phyloP scores from a whole-genome alignment of 2,888 invertebrate genomes.

The Strigamia maritima region DNA sequence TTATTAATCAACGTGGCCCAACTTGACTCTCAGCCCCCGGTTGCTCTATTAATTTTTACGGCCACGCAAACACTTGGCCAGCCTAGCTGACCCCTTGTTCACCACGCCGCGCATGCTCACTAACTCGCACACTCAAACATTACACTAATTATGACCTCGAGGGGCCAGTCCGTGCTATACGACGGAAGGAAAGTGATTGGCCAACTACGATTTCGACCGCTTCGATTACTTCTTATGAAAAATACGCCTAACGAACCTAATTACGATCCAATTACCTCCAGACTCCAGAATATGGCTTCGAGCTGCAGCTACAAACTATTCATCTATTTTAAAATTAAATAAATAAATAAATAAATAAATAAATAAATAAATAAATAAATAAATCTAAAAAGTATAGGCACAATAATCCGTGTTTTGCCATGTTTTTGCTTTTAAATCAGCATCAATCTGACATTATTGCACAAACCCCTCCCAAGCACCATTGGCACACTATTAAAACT shows the following conservation, averaged over 20 bases:
- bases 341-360: neutral
- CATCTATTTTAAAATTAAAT: too few relatives aligned
- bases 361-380: neutral
- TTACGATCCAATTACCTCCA: neutral
- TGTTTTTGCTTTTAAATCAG: constrained; percentile 28
- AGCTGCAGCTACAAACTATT: neutral
- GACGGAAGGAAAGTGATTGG: neutral
- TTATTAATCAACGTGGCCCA: constrained; percentile 30
- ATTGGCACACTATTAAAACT: constrained; percentile 34
- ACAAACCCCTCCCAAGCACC: constrained; percentile 18
- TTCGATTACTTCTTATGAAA: constrained; percentile 2
- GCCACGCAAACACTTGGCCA: constrained; percentile 17
- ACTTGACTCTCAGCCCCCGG: constrained; percentile 25
- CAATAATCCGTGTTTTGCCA: neutral
- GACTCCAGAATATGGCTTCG: neutral
- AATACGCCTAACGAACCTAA: constrained; percentile 25
- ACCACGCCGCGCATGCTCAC: neutral
- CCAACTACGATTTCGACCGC: neutral
- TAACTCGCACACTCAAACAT: constrained; percentile 21
- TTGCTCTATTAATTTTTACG: constrained; percentile 32
- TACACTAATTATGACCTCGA: constrained; percentile 27
- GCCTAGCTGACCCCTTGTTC: constrained; percentile 5
- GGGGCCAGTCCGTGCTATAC: neutral
- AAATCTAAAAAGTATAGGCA: neutral
- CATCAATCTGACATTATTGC: constrained; percentile 24